phyloP scores from a whole-genome alignment of 2,797 vertebrate genomes.

The Hyperoplus lanceolatus region DNA sequence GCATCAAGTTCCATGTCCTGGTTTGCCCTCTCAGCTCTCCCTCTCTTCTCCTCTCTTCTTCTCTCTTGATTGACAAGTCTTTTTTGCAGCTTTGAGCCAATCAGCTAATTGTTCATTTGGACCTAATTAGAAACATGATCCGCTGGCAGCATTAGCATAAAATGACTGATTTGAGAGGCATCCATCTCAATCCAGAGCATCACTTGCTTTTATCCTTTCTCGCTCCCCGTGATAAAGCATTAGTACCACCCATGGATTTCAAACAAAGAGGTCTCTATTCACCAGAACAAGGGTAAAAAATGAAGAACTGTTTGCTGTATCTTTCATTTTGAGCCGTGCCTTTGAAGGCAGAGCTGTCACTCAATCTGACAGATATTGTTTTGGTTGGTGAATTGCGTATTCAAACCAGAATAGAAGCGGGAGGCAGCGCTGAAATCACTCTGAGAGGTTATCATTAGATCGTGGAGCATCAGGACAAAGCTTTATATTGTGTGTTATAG shows the following conservation, averaged over 20 bases:
- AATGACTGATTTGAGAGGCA: conserved; percentile 61
- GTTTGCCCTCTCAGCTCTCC: neutral
- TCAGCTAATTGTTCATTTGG: conserved; percentile 78
- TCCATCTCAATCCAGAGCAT: conserved; percentile 55
- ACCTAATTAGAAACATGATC: conserved; percentile 73
- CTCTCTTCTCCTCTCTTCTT: conserved; percentile 3
- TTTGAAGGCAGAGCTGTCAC: conserved; percentile 68
- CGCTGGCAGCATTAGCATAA: conserved; percentile 71
- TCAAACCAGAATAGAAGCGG: conserved; percentile 72
- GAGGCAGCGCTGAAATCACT: conserved; percentile 54
- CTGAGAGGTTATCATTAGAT: conserved; percentile 72
- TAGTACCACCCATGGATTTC: conserved; percentile 58
- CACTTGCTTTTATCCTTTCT: conserved; percentile 49
- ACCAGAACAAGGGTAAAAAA: conserved; percentile 44
- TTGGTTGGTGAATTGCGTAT: conserved; percentile 67
- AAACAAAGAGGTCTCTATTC: conserved; percentile 64
- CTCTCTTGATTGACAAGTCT: conserved; percentile 67
- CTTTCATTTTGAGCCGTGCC: conserved; percentile 63
- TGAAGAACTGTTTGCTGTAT: conserved; percentile 68
- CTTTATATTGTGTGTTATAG: conserved; percentile 15
- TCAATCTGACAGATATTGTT: conserved; percentile 80
- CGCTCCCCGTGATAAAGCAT: conserved; percentile 57
- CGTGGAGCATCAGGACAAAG: conserved; percentile 42
- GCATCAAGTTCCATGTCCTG: neutral
- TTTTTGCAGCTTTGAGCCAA: conserved; percentile 63